Conservation (phyloP, 2,797 vertebrate genomes). For the Miichthys miiuy region DNA sequence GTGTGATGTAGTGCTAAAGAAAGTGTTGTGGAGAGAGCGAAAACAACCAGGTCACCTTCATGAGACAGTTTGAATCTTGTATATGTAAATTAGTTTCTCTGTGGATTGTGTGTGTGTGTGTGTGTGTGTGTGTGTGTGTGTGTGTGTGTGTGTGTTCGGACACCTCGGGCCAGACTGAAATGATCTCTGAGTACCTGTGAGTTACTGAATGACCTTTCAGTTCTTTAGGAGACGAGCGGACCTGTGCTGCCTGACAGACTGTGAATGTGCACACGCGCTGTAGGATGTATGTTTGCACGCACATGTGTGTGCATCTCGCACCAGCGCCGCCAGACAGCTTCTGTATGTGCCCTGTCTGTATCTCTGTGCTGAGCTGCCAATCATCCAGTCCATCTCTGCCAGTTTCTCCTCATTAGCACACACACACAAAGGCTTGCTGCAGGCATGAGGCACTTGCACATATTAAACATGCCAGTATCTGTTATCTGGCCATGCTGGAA, state of each 20-base stretch:
- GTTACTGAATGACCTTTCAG: constrained; percentile 60
- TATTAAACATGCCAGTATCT: constrained; percentile 39
- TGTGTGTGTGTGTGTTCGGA: constrained; percentile 38
- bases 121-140: constrained; percentile 26
- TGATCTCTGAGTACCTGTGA: constrained; percentile 41
- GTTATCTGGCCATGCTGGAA: constrained; percentile 55
- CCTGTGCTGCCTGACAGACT: constrained; percentile 61
- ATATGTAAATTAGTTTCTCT: constrained; percentile 50
- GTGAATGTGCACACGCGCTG: constrained; percentile 59
- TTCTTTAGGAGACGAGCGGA: constrained; percentile 52
- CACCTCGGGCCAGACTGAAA: constrained; percentile 49
- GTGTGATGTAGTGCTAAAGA: constrained; percentile 5
- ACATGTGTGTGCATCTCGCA: constrained; percentile 60
- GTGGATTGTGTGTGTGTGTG: constrained; percentile 17
- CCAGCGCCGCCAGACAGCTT: constrained; percentile 53
- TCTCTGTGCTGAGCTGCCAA: constrained; percentile 70
- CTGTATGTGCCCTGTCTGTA: constrained; percentile 59
- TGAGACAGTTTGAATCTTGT: constrained; percentile 39
- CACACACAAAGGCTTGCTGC: constrained; percentile 34
- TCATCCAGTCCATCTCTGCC: constrained; percentile 58
- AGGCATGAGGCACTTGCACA: constrained; percentile 45
- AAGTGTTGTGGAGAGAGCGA: constrained; percentile 32
- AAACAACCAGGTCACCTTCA: constrained; percentile 45
- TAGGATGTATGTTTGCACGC: constrained; percentile 69
- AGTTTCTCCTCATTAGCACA: constrained; percentile 43